Evolutionary conservation across 2,113 vertebrate genomes (phyloP), one percentile per base, ranked within the genome.

Genomic region (Melanostigma gelatinosum): DNA sequence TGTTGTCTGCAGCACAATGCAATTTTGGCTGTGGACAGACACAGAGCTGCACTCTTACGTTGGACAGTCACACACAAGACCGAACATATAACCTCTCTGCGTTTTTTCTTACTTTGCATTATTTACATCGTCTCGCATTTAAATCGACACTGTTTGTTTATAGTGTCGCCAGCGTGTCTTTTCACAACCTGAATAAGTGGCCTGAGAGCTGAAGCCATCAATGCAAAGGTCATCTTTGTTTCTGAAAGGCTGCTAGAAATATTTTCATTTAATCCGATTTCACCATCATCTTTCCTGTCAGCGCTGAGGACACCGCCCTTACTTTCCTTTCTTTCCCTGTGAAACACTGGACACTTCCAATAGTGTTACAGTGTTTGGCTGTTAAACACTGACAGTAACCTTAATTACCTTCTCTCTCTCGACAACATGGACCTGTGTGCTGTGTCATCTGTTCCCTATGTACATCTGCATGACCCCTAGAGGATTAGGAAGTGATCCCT

Each of bases 381-480:
- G 77, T 77, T 89, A 75, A 89, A 81, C 85, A 85, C 82, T 54
- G 74, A 87, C 57, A 48, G 74, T 85, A 88, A 87, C 88, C 88
- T 71, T 89, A 88, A 91, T 91, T 89, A 84, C 72, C 84, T 54
- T 8, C 76, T 75, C 79, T 81, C 75, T 85, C 54, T 68, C 58
- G 66, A 82, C 84, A 88, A 84, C 76, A 80, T 12, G 42, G 77
- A 83, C 82, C 79, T 73, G 64, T 86, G 84, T 79, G 84, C 80
- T 62, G 66, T 85, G 85, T 92, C 89, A 91, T 87, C 87, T 85
- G 69, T 65, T 86, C 76, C 79, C 57, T 77, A 63, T 88, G 87
- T 83, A 73, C 75, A 75, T 82, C 46, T 73, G 60, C 1, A n/a
- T 61, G 83, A 90, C 83, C 80, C 75, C 71, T 6, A 0, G 77